phyloP scores from a whole-genome alignment of 2,888 invertebrate species.

The Eremobia ochroleuca region DNA sequence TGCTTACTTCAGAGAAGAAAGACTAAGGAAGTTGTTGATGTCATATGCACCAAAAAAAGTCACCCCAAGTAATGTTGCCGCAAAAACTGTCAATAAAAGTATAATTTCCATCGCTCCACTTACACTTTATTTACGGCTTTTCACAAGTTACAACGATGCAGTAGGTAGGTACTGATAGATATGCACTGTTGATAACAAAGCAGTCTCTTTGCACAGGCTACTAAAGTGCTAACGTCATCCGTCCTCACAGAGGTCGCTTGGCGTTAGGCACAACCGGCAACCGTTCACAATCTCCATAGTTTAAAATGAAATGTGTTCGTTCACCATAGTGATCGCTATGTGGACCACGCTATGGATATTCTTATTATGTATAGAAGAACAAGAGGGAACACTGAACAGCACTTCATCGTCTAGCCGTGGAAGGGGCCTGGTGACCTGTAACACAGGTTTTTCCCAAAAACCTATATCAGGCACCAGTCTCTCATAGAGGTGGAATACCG shows the following conservation, averaged over 20 bases:
- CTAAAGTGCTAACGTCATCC: slow-evolving; percentile 29
- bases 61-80: not conserved
- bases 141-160: slow-evolving; percentile 13
- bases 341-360: not conserved
- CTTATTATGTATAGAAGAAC: too few species aligned
- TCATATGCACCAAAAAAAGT: not conserved
- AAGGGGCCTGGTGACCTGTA: too few species aligned
- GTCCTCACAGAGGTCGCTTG: slow-evolving; percentile 3
- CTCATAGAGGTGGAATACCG: too few species aligned
- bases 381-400: too few species aligned
- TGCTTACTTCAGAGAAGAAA: not conserved
- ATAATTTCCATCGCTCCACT: not conserved
- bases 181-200: slow-evolving; percentile 39
- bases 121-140: not conserved
- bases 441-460: too few species aligned
- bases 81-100: not conserved
- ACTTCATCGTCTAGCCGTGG: too few species aligned
- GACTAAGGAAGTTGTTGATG: not conserved
- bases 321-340: too few species aligned
- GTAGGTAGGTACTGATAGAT: slow-evolving; percentile 13
- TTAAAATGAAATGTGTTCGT: not conserved
- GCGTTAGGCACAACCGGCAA: slow-evolving; percentile 21
- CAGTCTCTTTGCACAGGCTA: slow-evolving; percentile 19
- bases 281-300: slow-evolving; percentile 2
- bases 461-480: too few species aligned